These are phyloP conservation scores for Mesoclemmys tuberculata DNA, from an alignment of 2,113 vertebrate species.

Conservation along the genomic window DNA sequence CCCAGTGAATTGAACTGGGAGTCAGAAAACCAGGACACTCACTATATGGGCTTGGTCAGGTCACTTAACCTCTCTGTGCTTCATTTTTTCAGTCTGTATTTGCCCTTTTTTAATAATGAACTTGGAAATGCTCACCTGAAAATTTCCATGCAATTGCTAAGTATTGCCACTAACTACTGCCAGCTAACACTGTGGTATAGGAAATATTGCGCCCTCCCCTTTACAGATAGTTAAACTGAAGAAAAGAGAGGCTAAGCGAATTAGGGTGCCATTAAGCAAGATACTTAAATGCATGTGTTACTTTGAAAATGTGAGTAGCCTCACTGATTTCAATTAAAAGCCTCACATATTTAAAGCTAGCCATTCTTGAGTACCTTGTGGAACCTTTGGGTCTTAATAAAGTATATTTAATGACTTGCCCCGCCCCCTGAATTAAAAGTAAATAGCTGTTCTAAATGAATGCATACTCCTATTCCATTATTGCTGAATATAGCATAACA, in stretches of 20 bases:
- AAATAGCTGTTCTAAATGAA: background rate
- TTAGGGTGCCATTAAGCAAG: background rate
- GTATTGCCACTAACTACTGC: background rate
- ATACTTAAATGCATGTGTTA: background rate
- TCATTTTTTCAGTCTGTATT: background rate
- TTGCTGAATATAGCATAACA: background rate
- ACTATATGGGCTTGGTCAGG: background rate
- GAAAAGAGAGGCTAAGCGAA: background rate
- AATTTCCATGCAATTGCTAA: background rate
- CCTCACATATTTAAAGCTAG: background rate
- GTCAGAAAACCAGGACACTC: background rate
- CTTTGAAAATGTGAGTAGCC: background rate
- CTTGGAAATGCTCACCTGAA: background rate
- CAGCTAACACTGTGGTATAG: background rate
- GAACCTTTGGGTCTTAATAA: background rate
- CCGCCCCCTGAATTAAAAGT: background rate
- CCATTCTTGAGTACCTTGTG: background rate
- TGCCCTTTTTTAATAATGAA: background rate
- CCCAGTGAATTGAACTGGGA: background rate
- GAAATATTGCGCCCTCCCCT: background rate
- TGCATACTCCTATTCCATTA: background rate
- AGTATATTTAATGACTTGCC: background rate
- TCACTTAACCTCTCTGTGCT: background rate
- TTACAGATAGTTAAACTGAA: background rate
- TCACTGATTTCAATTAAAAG: background rate